phyloP scores from a whole-genome alignment of 2,113 vertebrate genomes.

The Gavialis gangeticus region DNA sequence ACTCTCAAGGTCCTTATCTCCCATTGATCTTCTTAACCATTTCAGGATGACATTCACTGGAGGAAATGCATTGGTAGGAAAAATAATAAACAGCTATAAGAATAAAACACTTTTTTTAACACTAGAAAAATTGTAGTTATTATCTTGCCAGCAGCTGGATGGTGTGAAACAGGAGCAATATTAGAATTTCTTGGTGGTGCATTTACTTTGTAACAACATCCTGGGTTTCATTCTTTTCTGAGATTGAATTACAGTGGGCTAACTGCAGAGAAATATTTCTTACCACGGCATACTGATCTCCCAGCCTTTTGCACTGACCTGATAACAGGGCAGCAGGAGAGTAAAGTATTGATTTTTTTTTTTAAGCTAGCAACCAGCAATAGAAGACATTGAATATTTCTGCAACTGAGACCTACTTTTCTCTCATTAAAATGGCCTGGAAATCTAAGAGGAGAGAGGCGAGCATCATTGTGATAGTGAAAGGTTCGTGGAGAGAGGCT shows the following conservation, averaged over 20 bases:
- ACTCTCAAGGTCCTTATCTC: background rate
- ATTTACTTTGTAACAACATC: slow-evolving; percentile 73
- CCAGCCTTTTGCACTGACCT: slow-evolving; percentile 65
- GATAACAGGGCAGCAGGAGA: slow-evolving; percentile 59
- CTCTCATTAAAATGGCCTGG: slow-evolving; percentile 26
- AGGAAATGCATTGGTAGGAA: background rate
- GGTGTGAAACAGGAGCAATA: slow-evolving; percentile 67
- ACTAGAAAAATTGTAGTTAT: background rate
- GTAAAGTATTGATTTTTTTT: slow-evolving; percentile 61
- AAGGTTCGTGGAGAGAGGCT: slow-evolving; percentile 39
- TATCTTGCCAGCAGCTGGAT: slow-evolving; percentile 49
- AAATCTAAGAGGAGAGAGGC: slow-evolving; percentile 30
- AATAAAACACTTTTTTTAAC: slow-evolving; percentile 30
- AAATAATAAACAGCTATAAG: fast-evolving
- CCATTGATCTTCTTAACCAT: background rate
- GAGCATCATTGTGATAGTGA: slow-evolving; percentile 17
- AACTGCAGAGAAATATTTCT: slow-evolving; percentile 67
- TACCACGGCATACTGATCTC: slow-evolving; percentile 34
- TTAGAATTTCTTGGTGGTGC: slow-evolving; percentile 62
- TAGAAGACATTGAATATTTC: slow-evolving; percentile 50
- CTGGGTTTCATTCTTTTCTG: slow-evolving; percentile 59
- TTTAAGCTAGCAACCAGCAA: slow-evolving; percentile 48
- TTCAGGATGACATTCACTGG: background rate
- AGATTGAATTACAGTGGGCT: slow-evolving; percentile 67
- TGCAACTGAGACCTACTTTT: slow-evolving; percentile 15